Percentiles rank a stretch among this genome's conserved stretches.
Evolutionary conservation across 2,113 vertebrate genomes (phyloP).

Genomic region (Clarias macrocephalus): DNA sequence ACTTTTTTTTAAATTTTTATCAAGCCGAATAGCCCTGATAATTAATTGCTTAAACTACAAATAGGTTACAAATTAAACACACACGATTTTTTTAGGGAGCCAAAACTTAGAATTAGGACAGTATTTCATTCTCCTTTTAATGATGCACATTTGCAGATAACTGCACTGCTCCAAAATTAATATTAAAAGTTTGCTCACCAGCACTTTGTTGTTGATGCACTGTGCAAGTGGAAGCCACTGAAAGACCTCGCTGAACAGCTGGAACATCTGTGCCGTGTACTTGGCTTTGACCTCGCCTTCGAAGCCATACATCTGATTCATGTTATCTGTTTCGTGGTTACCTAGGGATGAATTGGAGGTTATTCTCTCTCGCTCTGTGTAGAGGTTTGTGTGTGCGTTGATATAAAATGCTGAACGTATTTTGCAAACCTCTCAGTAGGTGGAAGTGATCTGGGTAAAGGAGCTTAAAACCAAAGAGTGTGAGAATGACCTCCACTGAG

Average conservation of each 20-base stretch:
- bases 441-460: slow-evolving; percentile 87
- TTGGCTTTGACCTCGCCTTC: slow-evolving; percentile 96
- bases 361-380: neutral
- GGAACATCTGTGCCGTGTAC: slow-evolving; percentile 94
- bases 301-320: slow-evolving; percentile 98
- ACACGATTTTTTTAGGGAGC: neutral
- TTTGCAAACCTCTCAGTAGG: slow-evolving; percentile 82
- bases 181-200: slow-evolving; percentile 72
- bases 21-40: neutral
- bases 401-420: neutral
- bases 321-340: slow-evolving; percentile 96
- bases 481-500: slow-evolving; percentile 91
- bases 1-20: no score
- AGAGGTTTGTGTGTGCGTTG: neutral
- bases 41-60: neutral
- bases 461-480: slow-evolving; percentile 93
- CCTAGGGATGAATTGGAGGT: slow-evolving; percentile 66
- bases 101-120: neutral
- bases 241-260: slow-evolving; percentile 94
- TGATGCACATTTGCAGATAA: neutral
- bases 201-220: slow-evolving; percentile 88
- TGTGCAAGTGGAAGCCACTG: slow-evolving; percentile 93
- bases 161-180: no score
- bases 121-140: neutral
- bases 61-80: neutral